Evolutionary conservation across 2,797 vertebrate species (phyloP).

Genomic region (Tamandua tetradactyla): DNA sequence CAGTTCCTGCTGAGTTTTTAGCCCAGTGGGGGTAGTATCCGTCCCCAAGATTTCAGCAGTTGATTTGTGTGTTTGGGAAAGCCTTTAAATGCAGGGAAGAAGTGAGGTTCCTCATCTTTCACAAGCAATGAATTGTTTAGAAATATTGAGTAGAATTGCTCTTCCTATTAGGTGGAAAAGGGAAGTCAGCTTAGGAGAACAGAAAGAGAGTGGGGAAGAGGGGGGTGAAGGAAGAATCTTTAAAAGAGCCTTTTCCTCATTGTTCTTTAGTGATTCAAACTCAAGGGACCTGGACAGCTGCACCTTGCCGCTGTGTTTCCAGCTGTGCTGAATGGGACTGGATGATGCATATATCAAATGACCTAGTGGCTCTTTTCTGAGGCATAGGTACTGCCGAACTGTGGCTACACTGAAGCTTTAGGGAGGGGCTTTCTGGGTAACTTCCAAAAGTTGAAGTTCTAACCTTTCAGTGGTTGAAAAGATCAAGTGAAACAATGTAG

Average conservation of each 20-base stretch:
- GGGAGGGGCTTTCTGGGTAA: not conserved
- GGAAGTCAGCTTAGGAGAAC: not conserved
- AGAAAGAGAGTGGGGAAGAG: fast-evolving
- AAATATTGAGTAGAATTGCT: not conserved
- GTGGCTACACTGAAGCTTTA: not conserved
- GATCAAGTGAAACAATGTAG: not conserved
- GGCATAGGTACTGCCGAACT: not conserved
- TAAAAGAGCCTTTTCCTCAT: not conserved
- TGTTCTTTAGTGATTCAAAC: not conserved
- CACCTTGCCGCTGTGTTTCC: too few relatives aligned
- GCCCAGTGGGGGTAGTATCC: not conserved
- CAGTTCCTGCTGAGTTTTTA: not conserved
- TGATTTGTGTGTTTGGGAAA: not conserved
- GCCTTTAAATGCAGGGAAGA: not conserved
- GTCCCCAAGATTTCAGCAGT: not conserved
- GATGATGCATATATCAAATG: too few relatives aligned
- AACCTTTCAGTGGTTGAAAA: not conserved
- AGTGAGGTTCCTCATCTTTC: not conserved
- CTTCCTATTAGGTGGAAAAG: not conserved
- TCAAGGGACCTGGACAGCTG: not conserved
- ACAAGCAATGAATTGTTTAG: not conserved
- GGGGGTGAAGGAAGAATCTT: not conserved
- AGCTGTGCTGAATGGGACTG: too few relatives aligned
- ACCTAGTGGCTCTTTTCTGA: not conserved
- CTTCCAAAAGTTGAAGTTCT: not conserved